Evolutionary conservation across 2,797 vertebrate species (phyloP).

Genomic region (Petrocephalus schoutedeni): DNA sequence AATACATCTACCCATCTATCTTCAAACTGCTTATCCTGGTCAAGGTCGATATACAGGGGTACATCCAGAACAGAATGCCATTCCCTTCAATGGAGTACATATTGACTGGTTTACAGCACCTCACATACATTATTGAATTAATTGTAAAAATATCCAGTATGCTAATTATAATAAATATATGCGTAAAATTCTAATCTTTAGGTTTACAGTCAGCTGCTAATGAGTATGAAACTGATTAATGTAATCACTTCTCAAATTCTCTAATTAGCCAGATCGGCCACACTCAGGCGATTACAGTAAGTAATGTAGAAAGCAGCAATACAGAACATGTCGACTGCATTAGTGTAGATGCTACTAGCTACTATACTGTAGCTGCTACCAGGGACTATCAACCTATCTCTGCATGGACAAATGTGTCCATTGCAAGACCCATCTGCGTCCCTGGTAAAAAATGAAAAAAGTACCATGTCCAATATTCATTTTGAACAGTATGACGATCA

Average conservation of each 20-base stretch:
- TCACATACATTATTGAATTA: background rate
- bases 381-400: background rate
- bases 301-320: background rate
- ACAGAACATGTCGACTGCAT: background rate
- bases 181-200: background rate
- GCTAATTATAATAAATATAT: background rate
- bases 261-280: background rate
- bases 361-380: background rate
- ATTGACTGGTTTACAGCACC: background rate
- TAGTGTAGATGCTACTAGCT: background rate
- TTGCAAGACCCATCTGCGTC: background rate
- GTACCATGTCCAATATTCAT: background rate
- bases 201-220: conserved; percentile 50
- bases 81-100: background rate
- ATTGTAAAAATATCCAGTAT: background rate
- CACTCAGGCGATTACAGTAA: background rate
- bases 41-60: background rate
- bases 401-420: background rate
- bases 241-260: background rate
- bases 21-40: conserved; percentile 1
- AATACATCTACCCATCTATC: background rate
- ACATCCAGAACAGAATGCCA: background rate
- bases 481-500: background rate
- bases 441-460: no score
- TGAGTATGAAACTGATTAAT: conserved; percentile 29